These are phyloP conservation scores for Rotaria socialis DNA, from an alignment of 2,888 invertebrate species.

Conservation along the genomic window DNA sequence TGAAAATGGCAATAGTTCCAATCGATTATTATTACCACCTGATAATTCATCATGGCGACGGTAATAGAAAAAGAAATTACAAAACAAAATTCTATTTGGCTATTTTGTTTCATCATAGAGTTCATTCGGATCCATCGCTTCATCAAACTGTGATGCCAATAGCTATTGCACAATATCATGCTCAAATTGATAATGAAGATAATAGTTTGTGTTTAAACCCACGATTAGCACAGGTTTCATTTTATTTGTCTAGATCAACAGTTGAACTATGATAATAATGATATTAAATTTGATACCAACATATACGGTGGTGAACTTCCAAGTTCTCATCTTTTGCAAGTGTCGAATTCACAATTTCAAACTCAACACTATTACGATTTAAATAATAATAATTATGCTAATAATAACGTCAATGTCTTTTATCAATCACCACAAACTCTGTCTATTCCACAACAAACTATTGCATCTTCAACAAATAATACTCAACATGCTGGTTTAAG, in stretches of 20 bases:
- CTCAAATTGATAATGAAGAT: neutral
- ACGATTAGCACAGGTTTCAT: neutral
- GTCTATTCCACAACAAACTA: neutral
- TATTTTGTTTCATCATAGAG: neutral
- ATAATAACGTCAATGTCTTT: neutral
- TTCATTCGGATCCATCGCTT: constrained; percentile 32
- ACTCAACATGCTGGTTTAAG: neutral
- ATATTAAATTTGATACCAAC: neutral
- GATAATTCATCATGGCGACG: constrained; percentile 24
- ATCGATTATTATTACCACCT: neutral
- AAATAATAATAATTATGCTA: neutral
- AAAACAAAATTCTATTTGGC: too few species aligned
- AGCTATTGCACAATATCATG: neutral
- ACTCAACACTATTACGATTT: neutral
- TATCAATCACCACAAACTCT: neutral
- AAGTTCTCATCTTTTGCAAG: neutral
- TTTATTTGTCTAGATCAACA: neutral
- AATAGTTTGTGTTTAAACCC: neutral
- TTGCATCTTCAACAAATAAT: neutral
- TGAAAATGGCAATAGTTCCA: neutral
- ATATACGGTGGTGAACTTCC: neutral
- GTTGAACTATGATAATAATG: neutral
- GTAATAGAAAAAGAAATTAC: neutral
- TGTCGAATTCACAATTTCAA: neutral
- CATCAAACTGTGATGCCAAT: neutral